Percentiles rank a stretch among this genome's conserved stretches.
These are phyloP conservation scores for Mylabris sibirica DNA, from an alignment of 2,888 invertebrate genomes.

Conservation along the genomic window DNA sequence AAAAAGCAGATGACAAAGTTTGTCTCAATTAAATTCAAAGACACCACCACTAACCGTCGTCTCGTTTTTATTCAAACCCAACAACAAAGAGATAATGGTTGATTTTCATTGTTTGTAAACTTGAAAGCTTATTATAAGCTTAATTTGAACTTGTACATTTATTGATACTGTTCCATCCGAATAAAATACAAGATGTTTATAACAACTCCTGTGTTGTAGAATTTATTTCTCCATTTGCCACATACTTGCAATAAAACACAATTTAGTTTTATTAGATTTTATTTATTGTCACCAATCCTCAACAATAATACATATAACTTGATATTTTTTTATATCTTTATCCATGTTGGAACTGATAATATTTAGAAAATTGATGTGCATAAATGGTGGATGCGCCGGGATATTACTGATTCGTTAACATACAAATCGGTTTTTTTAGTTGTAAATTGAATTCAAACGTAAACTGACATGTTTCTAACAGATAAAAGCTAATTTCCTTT, in stretches of 20 bases:
- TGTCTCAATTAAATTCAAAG: slow-evolving; percentile 4
- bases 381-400: slow-evolving; percentile 7
- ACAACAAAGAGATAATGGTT: neutral
- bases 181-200: too few species aligned
- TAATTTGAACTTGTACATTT: neutral
- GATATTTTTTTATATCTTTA: too few species aligned
- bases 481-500: neutral
- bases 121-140: neutral
- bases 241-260: too few species aligned
- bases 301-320: too few species aligned
- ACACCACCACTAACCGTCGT: neutral
- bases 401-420: neutral
- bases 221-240: too few species aligned
- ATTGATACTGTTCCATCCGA: neutral
- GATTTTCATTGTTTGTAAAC: neutral
- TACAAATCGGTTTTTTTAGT: too few species aligned
- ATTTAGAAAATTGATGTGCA: neutral
- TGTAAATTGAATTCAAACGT: too few species aligned
- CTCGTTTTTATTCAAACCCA: neutral
- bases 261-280: too few species aligned
- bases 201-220: too few species aligned
- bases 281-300: too few species aligned
- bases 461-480: too few species aligned
- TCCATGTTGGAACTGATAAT: too few species aligned
- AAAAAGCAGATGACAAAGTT: slow-evolving; percentile 3